A percentile compares a stretch with the other conserved stretches of the same genome.
These are phyloP conservation scores for Eupithecia subumbrata DNA, from an alignment of 2,888 invertebrate genomes.

Conservation along the genomic window DNA sequence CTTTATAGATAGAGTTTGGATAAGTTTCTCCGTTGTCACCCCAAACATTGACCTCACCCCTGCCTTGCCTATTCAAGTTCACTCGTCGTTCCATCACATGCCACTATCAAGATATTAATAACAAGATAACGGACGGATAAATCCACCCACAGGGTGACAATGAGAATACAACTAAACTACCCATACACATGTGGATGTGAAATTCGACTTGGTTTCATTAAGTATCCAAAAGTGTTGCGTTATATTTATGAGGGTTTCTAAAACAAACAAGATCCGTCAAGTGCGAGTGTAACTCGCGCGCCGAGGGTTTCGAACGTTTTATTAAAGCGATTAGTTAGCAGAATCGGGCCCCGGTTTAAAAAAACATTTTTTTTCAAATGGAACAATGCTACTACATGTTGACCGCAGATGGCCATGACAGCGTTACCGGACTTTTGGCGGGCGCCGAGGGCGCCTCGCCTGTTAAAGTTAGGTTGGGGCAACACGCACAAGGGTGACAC, in stretches of 20 bases:
- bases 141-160: constrained; percentile 31
- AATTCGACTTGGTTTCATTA: background rate
- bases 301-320: no score
- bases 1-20: background rate
- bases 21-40: background rate
- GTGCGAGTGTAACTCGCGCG: no score
- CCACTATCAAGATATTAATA: constrained; percentile 33
- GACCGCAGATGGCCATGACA: no score
- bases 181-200: background rate
- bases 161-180: constrained; percentile 10
- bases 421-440: no score
- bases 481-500: no score
- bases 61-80: constrained; percentile 26
- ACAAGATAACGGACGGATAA: constrained; percentile 34
- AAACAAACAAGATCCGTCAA: background rate
- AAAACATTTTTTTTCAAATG: no score
- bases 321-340: no score
- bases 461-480: no score
- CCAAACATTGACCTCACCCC: background rate
- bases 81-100: constrained; percentile 21
- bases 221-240: no score
- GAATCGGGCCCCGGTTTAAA: no score
- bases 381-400: no score
- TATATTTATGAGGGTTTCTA: background rate
- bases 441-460: no score